Percentiles rank a stretch among this genome's conserved stretches.
Evolutionary conservation across 2,888 invertebrate genomes (phyloP).

Genomic region (Malacosoma neustria): DNA sequence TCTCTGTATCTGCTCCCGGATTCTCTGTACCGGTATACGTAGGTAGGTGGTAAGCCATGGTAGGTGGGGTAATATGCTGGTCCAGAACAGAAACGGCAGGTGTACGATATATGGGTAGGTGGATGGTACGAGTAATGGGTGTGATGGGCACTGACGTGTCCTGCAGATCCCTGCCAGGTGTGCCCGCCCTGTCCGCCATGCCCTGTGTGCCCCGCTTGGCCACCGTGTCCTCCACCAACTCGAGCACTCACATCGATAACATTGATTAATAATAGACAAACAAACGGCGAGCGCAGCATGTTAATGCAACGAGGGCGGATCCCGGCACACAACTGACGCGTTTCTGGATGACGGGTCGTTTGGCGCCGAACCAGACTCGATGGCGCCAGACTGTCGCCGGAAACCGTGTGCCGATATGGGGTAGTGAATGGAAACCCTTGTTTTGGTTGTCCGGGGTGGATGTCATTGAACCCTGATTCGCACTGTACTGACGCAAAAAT

Average conservation of each 20-base stretch:
- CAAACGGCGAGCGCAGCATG: constrained; percentile 26
- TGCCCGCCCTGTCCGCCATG: constrained; percentile 12
- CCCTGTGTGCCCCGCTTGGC: constrained; percentile 9
- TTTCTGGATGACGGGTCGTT: constrained; percentile 32
- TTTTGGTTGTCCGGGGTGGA: neutral
- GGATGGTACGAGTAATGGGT: constrained; percentile 56
- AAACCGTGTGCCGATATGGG: constrained; percentile 14
- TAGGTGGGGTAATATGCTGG: constrained; percentile 52
- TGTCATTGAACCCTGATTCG: neutral
- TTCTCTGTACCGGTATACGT: constrained; percentile 54
- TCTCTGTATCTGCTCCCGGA: constrained; percentile 44
- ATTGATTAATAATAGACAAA: constrained; percentile 22
- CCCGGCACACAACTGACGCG: constrained; percentile 52
- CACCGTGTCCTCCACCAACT: constrained; percentile 40
- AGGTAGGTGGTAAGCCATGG: constrained; percentile 47
- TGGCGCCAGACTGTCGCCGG: constrained; percentile 54
- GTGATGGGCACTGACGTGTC: constrained; percentile 44
- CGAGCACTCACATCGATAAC: constrained; percentile 28
- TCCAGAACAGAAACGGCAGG: constrained; percentile 44
- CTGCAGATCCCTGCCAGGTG: constrained; percentile 13
- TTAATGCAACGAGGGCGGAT: constrained; percentile 50
- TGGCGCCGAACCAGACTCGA: constrained; percentile 43
- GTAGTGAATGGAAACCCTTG: constrained; percentile 7
- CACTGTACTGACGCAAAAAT: too few relatives aligned
- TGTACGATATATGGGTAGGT: constrained; percentile 42